Evolutionary conservation across 2,797 vertebrate species (phyloP).

Genomic region (Ciconia nigra): DNA sequence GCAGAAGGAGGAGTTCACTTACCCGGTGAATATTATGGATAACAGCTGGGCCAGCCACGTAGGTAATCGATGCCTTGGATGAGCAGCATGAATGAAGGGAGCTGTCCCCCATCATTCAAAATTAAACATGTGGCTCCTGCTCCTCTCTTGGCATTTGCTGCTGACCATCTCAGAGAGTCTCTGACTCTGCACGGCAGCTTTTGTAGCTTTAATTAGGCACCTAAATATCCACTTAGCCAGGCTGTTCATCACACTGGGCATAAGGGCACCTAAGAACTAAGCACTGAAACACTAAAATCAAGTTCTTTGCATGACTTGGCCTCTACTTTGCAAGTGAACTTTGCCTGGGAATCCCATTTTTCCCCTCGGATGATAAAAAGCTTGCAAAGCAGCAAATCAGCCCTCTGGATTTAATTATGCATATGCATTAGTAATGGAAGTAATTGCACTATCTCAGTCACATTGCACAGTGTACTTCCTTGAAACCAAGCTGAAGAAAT

Average conservation of each 20-base stretch:
- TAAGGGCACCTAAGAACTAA: background rate
- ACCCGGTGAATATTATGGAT: background rate
- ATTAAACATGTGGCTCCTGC: background rate
- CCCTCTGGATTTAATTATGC: slow-evolving; percentile 16
- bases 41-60: background rate
- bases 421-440: background rate
- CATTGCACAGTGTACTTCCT: background rate
- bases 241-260: background rate
- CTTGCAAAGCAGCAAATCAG: slow-evolving; percentile 9
- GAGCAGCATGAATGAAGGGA: background rate
- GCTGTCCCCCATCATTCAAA: background rate
- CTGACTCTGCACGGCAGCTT: background rate
- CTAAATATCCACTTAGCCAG: background rate
- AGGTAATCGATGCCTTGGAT: background rate
- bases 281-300: background rate
- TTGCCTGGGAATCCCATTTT: background rate
- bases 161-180: background rate
- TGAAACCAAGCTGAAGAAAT: slow-evolving; percentile 8
- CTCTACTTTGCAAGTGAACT: background rate
- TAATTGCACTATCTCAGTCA: background rate
- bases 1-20: background rate
- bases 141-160: background rate
- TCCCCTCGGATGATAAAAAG: background rate
- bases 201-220: background rate
- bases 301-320: background rate